phyloP scores from a whole-genome alignment of 2,113 vertebrate species.

The Martes martes region DNA sequence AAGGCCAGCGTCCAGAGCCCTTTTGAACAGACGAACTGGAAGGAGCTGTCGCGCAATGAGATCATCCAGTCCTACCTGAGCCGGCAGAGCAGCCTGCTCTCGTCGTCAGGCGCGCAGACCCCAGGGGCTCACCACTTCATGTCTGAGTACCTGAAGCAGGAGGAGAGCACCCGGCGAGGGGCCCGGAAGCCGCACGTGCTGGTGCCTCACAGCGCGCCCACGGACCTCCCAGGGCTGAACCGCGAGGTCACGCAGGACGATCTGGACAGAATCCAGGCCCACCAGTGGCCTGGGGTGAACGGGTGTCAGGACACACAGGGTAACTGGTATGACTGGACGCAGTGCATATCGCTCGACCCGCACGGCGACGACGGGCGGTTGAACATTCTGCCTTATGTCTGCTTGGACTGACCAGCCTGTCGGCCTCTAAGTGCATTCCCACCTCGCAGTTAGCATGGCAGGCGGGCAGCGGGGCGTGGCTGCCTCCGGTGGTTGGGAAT shows the following conservation, averaged over 20 bases:
- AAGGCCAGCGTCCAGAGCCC: conserved; percentile 86
- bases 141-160: conserved; percentile 91
- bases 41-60: conserved; percentile 92
- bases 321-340: conserved; percentile 97
- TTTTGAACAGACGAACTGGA: conserved; percentile 95
- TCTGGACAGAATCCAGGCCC: conserved; percentile 87
- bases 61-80: conserved; percentile 96
- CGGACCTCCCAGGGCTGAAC: conserved; percentile 88
- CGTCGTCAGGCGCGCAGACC: conserved; percentile 88
- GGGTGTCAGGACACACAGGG: conserved; percentile 95
- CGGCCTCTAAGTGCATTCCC: conserved; percentile 79
- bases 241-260: conserved; percentile 87
- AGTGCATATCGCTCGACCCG: conserved; percentile 94
- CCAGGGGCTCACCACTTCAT: conserved; percentile 90
- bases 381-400: conserved; percentile 96
- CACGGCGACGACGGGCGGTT: conserved; percentile 92
- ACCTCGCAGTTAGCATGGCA: conserved; percentile 83
- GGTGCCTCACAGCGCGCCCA: conserved; percentile 81
- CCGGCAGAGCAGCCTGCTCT: conserved; percentile 93
- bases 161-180: conserved; percentile 86
- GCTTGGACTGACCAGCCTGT: conserved; percentile 88
- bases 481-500: background rate
- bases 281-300: conserved; percentile 94
- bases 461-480: conserved; percentile 53
- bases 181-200: conserved; percentile 86